Evolutionary conservation across 1,140 invertebrate genomes (phyloP), one percentile per base, ranked within the genome.

Genomic region (Cotesia vestalis): DNA sequence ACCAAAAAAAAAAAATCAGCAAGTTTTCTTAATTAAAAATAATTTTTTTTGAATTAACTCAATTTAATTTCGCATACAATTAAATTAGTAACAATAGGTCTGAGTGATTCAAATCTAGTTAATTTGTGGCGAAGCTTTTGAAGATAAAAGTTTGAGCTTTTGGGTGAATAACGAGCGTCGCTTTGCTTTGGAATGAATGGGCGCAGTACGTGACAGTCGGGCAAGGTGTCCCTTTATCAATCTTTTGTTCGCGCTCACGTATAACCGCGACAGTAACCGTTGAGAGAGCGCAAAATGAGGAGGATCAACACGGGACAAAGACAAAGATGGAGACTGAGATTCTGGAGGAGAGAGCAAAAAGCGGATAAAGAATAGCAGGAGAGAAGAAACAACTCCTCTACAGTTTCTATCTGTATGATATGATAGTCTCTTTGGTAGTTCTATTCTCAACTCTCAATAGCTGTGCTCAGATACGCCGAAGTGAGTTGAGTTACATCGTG

Each of bases 221-320:
- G 40, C n/a, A 14, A 51, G 35, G 5, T 68, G 51, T 57, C 38
- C 46, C 46, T 73, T 68, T 68, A 63, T 73, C 52, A 73, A 73
- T 67, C 38, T 72, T 67, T 61, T 72, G 61, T 72, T 72, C 59
- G 27, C 14, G 27, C 17, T 61, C 59, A 61, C 20, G 55, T 40
- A 57, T n/a, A 40, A 11, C 55, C 12, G 9, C 61, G 34, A 59
- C 59, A 38, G 20, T 14, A 64, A 36, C 17, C 34, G 59, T 6
- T 61, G 14, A 11, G 59, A 34, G 8, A 61, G 27, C 6, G 8
- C 6, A 61, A 17, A 61, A 61, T 27, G 17, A 61, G 14, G 27
- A 9, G 17, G 27, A 57, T 27, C 27, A 27, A 46, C 6, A 46
- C 11, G 40, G 40, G 53, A 17, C 17, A n/a, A 20, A 57, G 53